These are phyloP conservation scores for Talpa occidentalis DNA, from an alignment of 2,113 vertebrate genomes.

Conservation along the genomic window DNA sequence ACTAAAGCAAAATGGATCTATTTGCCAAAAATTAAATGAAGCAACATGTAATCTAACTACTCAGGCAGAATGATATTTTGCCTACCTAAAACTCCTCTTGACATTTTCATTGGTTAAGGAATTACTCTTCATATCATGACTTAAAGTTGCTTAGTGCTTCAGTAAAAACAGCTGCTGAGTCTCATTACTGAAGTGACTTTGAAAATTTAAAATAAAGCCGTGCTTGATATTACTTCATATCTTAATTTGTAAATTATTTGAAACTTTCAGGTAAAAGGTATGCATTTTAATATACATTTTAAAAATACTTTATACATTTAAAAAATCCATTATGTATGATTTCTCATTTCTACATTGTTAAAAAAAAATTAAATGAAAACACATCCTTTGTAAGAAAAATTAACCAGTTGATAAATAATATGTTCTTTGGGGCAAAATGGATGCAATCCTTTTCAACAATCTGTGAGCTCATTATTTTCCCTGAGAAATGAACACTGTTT, in stretches of 20 bases:
- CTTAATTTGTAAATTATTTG: conserved; percentile 26
- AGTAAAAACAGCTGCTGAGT: conserved; percentile 28
- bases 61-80: conserved; percentile 52
- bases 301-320: background rate
- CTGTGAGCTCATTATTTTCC: background rate
- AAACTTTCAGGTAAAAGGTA: background rate
- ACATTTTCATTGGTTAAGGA: conserved; percentile 65
- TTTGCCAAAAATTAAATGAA: conserved; percentile 81
- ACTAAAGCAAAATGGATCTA: conserved; percentile 68
- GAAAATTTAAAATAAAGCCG: conserved; percentile 17
- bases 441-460: background rate
- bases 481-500: background rate
- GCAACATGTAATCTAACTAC: conserved; percentile 47
- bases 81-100: conserved; percentile 57
- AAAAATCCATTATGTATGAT: background rate
- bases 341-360: background rate
- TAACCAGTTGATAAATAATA: background rate
- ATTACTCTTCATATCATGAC: conserved; percentile 17
- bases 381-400: background rate
- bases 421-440: background rate
- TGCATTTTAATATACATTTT: background rate
- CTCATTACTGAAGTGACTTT: background rate
- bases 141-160: conserved; percentile 27
- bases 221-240: background rate
- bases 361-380: background rate